Evolutionary conservation across 2,888 invertebrate genomes (phyloP), one percentile per base, ranked within the genome.

Genomic region (Catonia carolina): DNA sequence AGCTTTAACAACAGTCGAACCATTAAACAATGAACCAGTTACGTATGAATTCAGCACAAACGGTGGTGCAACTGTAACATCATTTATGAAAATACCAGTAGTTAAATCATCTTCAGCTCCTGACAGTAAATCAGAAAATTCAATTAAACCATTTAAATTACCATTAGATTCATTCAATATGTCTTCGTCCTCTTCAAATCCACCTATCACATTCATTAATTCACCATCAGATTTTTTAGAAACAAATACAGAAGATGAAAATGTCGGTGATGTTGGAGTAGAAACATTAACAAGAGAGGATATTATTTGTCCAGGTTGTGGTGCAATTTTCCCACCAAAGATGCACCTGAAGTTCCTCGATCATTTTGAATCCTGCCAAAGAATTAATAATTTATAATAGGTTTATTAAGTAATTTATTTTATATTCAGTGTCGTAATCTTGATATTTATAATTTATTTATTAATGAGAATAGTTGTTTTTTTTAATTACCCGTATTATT

Each of bases 281-380:
- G 56, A 55, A 17, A 67, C 67, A 0, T 62, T 63, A 37, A 65
- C 67, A 2, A 62, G 61, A 22, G 64, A 65, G 23, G 65, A 67
- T 53, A 60, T 67, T 6, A 64, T 67, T 22, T 69, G 69, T 45
- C 69, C 69, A 2, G 62, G 65, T 15, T 69, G 69, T 50, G 65
- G 65, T 20, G 59, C 62, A 53, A 63, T 67, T 6, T 69, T 69
- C 58, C 65, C 69, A 7, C 66, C 67, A 17, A 64, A 66, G n/a
- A 64, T 64, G 42, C 66, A 68, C 41, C 53, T 68, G 0, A 60
- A 66, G 53, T 69, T 69, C 58, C 60, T 67, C n/a, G 67, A 69
- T 47, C 69, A 69, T 58, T 68, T 69, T 59, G 68, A 67, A 59
- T 56, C 59, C 20, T 69, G 69, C 52, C 65, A 63, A 45, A 45